Conservation (phyloP, 35 echinoderm and acorn worm species). For the Anneissia japonica region DNA sequence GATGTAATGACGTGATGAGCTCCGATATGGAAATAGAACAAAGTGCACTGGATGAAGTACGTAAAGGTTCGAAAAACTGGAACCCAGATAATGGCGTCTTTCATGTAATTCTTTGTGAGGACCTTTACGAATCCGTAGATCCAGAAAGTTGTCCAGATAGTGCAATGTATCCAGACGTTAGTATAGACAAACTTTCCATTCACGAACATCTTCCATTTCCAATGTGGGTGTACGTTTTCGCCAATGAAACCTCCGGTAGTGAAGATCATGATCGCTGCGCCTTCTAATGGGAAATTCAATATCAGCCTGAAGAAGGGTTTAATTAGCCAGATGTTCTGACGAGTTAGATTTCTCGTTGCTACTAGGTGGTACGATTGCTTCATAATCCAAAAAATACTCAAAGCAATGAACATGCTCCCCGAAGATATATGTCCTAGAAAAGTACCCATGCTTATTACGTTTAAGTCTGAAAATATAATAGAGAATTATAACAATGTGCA, state of each 20-base stretch:
- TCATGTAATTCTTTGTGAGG: not conserved
- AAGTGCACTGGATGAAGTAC: not conserved
- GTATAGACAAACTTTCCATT: not conserved
- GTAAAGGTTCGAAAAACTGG: not conserved
- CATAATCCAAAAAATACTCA: not conserved
- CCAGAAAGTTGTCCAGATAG: not conserved
- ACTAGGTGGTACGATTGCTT: not conserved
- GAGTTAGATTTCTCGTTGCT: not conserved
- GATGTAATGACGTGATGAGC: no score
- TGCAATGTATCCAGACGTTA: not conserved
- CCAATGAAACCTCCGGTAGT: not conserved
- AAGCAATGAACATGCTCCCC: not conserved
- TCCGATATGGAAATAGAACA: no score
- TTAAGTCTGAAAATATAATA: no score
- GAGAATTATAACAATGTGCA: no score
- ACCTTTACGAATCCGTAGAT: not conserved
- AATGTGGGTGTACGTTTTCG: not conserved
- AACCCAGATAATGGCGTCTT: not conserved
- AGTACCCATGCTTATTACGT: no score
- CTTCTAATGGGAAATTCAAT: not conserved
- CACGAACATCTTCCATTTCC: not conserved
- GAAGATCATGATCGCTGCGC: not conserved
- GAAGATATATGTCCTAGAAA: not conserved
- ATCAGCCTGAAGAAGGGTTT: not conserved
- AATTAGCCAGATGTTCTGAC: not conserved